Evolutionary conservation across 2,797 vertebrate genomes (phyloP), one percentile per base, ranked within the genome.

Genomic region (Smutsia temminckii): DNA sequence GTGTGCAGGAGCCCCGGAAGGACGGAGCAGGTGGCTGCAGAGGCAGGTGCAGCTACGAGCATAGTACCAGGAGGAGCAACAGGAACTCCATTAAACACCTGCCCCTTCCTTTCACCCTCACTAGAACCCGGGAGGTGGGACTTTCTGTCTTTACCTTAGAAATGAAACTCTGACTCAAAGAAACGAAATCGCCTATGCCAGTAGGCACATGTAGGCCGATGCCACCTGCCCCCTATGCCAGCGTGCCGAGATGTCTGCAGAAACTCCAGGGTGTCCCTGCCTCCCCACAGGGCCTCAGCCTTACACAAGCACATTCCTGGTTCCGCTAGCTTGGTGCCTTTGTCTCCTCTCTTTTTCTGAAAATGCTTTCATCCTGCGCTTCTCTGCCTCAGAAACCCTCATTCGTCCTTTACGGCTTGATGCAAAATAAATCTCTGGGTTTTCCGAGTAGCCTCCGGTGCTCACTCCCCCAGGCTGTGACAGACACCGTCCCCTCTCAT

Each of bases 31-130:
- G 46, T 17, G 2, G 7, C 21, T n/a, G 13, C 32, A 0, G 7
- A 0, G 21, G 17, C 40, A 8, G 8, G 0, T 1, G 46, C 23
- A 20, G 29, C 32, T 1, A 0, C 59, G 3, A 34, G 32, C 68
- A 1, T 21, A 20, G 32, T 17, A 0, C 13, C 17, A 18, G 68
- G 17, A 66, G 23, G 7, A 17, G 32, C 11, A 5, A 32, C 3
- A 23, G 69, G 10, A 20, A 34, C 34, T 10, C 3, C 18, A 23
- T 10, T n/a, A 20, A 53, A 1, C 4, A 40, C 11, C 20, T 53
- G 20, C 8, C 25, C 18, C 59, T 29, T 21, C 32, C 4, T 42
- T 49, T 40, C 18, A 1, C 0, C 25, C 8, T 59, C 29, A 20
- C 46, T 17, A 4, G 53, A 21, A 18, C 21, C 4, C 9, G n/a